Evolutionary conservation across 2,113 vertebrate genomes (phyloP).

Genomic region (Amphiprion percula): DNA sequence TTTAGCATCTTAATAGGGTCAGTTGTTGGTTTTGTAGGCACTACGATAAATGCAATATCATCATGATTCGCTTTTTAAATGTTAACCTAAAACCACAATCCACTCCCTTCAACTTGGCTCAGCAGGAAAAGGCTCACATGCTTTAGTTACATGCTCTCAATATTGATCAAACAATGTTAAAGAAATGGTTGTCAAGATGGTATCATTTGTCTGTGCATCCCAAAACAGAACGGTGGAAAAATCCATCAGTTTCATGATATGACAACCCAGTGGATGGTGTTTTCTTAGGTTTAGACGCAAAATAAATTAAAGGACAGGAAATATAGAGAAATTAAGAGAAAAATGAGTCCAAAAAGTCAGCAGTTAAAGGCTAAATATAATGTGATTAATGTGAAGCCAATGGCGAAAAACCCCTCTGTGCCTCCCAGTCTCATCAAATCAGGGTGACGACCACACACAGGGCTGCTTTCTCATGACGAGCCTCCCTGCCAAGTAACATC

Average conservation of each 20-base stretch:
- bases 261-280: no score
- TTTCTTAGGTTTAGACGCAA: neutral
- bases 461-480: neutral
- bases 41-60: no score
- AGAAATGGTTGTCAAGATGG: no score
- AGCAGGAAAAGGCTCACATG: no score
- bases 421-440: slow-evolving; percentile 12
- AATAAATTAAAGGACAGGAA: neutral
- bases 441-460: slow-evolving; percentile 15
- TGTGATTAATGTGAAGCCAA: slow-evolving; percentile 6
- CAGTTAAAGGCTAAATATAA: neutral
- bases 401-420: neutral
- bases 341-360: neutral
- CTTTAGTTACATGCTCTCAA: no score
- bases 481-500: neutral
- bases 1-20: neutral
- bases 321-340: neutral
- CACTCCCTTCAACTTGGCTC: no score
- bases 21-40: neutral
- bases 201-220: no score
- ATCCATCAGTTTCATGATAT: no score
- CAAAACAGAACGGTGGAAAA: no score
- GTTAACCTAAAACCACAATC: no score
- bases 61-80: no score
- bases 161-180: no score